These are phyloP conservation scores for Vulpes vulpes DNA, from an alignment of 2,113 vertebrate species.

Conservation along the genomic window DNA sequence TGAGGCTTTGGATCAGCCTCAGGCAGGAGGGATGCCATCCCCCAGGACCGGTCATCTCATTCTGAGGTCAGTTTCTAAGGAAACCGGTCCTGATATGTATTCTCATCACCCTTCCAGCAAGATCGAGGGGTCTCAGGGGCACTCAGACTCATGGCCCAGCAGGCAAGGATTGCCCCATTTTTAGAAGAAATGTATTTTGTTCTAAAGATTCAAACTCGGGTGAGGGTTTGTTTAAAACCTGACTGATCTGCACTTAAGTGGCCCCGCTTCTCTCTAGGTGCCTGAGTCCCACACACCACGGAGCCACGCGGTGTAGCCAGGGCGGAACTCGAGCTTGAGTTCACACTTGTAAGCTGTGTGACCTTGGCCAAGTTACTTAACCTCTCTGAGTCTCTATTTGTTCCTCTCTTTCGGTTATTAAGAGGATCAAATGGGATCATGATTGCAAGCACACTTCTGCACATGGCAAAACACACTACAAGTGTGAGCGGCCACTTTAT, in stretches of 20 bases:
- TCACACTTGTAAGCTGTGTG: background rate
- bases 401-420: background rate
- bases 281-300: background rate
- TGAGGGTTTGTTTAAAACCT: slow-evolving; percentile 37
- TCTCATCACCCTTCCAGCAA: slow-evolving; percentile 15
- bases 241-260: background rate
- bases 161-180: background rate
- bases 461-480: background rate
- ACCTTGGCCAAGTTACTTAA: background rate
- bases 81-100: slow-evolving; percentile 58
- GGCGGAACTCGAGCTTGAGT: background rate
- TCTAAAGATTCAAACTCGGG: slow-evolving; percentile 56
- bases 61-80: slow-evolving; percentile 35
- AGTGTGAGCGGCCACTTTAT: background rate
- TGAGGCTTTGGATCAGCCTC: background rate
- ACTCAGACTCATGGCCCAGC: background rate
- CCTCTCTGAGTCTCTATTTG: background rate
- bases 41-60: background rate
- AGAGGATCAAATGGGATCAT: background rate
- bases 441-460: background rate
- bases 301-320: background rate
- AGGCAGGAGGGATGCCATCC: background rate
- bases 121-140: background rate
- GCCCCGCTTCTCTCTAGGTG: background rate
- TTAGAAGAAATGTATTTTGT: slow-evolving; percentile 62